Evolutionary conservation across 2,797 vertebrate species (phyloP).

Genomic region (Tympanoctomys barrerae): DNA sequence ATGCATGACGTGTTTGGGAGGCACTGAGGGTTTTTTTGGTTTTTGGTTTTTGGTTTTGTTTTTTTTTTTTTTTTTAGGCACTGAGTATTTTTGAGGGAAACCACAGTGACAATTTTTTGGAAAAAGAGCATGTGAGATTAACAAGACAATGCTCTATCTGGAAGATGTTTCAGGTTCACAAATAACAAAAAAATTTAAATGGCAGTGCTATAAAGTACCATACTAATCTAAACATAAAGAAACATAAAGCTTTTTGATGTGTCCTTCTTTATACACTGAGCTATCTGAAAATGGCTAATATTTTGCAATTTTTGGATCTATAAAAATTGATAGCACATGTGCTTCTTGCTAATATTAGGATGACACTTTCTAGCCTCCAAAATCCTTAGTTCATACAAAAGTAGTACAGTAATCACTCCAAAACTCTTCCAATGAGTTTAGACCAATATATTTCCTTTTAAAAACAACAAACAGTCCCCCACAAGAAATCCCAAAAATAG

Average conservation of each 20-base stretch:
- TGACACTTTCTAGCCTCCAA: background rate
- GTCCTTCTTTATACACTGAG: background rate
- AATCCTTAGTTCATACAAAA: background rate
- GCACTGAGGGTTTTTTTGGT: background rate
- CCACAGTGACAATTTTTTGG: background rate
- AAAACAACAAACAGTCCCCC: background rate
- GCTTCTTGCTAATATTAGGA: background rate
- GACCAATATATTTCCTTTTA: background rate
- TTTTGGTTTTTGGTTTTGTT: too few species aligned
- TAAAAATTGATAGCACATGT: background rate
- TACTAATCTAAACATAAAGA: background rate
- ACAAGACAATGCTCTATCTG: background rate
- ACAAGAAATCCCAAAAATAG: background rate
- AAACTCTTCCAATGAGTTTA: constrained; percentile 13
- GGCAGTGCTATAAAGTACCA: background rate
- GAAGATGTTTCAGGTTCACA: background rate
- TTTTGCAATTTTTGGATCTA: constrained; percentile 4
- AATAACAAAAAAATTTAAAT: constrained; percentile 1
- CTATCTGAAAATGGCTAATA: background rate
- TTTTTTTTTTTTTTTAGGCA: background rate
- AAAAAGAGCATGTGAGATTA: background rate
- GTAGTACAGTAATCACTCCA: background rate
- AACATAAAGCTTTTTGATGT: background rate
- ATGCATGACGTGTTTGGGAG: background rate
- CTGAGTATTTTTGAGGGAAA: constrained; percentile 33